Evolutionary conservation across 2,888 invertebrate genomes (phyloP), one percentile per base, ranked within the genome.

Genomic region (Bombyx huttoni): DNA sequence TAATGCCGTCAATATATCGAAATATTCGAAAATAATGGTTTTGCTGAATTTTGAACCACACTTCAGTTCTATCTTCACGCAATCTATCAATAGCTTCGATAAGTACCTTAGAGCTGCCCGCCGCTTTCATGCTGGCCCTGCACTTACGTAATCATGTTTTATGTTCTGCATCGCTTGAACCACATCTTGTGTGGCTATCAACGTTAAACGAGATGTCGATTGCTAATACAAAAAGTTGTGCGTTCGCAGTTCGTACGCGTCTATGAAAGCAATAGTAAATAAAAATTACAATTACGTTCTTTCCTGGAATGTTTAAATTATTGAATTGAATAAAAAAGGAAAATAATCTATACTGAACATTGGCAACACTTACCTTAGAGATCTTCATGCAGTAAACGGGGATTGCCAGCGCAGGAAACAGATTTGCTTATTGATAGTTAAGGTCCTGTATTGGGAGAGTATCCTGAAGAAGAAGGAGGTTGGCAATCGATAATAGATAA

Each of bases 131-230:
- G 12, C 40, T 40, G 78, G 69, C 71, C 59, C 65, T 63, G 55
- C 57, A 58, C 54, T 78, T 74, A 69, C 69, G 73, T 73, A 78
- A 80, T 70, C 61, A 63, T 66, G 67, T 68, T 76, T 71, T 69
- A 75, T 68, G 69, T 65, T 63, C 56, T 52, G 59, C 54, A 67
- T 63, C 55, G 65, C 69, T 74, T 73, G 65, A 66, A 72, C 68
- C 74, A 75, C 70, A 65, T 64, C 58, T 51, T 40, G 40, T 40
- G 40, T 40, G 40, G 54, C 55, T 59, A 54, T 60, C 52, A 51
- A 58, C 56, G 58, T 64, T 67, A 65, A 71, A 68, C 63, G 66
- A 65, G 62, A 56, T 62, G 61, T 63, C 58, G 59, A 58, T 51
- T 56, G 58, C 58, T 64, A 56, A 65, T 63, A 1, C 57, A 54